Base-by-base conservation (phyloP, 2,888 invertebrate genomes). In the Conomelus anceps region DNA sequence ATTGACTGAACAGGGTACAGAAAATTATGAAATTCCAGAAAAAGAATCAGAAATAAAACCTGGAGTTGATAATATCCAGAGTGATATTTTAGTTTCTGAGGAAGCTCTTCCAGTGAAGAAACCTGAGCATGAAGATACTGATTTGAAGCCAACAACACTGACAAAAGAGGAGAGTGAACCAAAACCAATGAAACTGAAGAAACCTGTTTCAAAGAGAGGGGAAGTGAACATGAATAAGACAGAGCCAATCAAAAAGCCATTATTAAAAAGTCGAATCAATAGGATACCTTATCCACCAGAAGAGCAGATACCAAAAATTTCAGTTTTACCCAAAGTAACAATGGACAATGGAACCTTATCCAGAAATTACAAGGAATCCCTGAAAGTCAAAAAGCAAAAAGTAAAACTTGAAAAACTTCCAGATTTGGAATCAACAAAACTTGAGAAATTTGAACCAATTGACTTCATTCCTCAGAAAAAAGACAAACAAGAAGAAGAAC, bases 351-450 rank as follows among this genome's bases (percentile, higher is more conserved):
- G 94, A 6, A 92, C 93, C 84, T 90, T 94, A 11, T 94, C 94
- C 0, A 93, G 94, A 91, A 94, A 94, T 90, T 91, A 94, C 1
- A 93, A 93, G 91, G 94, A 94, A 90, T 94, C 94, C 1, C 92
- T 93, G 89, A 93, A 93, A 89, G 87, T 94, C 17, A 92, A 93
- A 23, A 94, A 94, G 91, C 93, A 92, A 23, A 94, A 94, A 91
- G 92, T 92, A 13, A 92, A 93, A 88, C 94, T 93, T 91, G 91
- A 93, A 26, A 94, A 94, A 90, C 92, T 93, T 3, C 92, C 92
- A 3, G 93, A 93, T 22, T 92, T 93, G 88, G 93, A 93, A 85
- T 89, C 93, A 17, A 91, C 92, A 6, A 93, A 94, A 85, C 91
- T 94, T 22, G 94, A 94, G 91, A 93, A 94, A 91, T 90, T 94